A percentile compares a stretch with the other conserved stretches of the same genome.
phyloP scores from a whole-genome alignment of 2,797 vertebrate genomes.

The Podarcis siculus region DNA sequence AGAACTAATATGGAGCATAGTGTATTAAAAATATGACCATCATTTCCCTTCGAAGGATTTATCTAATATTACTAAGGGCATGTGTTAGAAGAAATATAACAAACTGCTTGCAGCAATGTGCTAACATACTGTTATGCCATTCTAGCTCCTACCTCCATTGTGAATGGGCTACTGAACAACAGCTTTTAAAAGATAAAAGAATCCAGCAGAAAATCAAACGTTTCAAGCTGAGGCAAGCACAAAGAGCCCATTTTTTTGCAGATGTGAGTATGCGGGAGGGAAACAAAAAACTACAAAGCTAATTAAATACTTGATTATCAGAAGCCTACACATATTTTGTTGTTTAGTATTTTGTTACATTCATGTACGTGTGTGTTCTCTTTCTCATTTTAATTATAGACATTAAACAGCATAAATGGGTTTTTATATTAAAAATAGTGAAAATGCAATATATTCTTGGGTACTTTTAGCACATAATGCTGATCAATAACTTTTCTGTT shows the following conservation, averaged over 20 bases:
- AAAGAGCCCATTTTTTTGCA: conserved; percentile 97
- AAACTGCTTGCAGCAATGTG: conserved; percentile 45
- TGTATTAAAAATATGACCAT: neutral
- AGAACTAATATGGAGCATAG: neutral
- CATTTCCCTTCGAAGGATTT: neutral
- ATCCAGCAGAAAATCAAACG: conserved; percentile 99
- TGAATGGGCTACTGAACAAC: conserved; percentile 98
- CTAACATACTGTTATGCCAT: conserved; percentile 60
- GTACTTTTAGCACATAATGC: neutral
- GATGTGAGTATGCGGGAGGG: conserved; percentile 85
- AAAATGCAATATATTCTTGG: neutral
- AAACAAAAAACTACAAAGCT: conserved; percentile 31
- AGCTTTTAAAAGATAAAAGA: conserved; percentile 98
- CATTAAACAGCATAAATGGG: neutral
- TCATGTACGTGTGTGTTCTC: neutral
- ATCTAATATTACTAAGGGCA: neutral
- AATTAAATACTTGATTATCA: conserved; percentile 5
- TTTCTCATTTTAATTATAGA: neutral
- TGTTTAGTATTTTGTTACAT: neutral
- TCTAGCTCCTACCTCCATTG: conserved; percentile 97
- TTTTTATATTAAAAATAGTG: conserved; percentile 6
- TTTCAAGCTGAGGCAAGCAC: conserved; percentile 98
- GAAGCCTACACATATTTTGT: conserved; percentile 17
- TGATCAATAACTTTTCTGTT: neutral
- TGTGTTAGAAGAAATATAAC: conserved; percentile 29